Conservation (phyloP, 2,888 invertebrate genomes). For the Synergus japonicus region DNA sequence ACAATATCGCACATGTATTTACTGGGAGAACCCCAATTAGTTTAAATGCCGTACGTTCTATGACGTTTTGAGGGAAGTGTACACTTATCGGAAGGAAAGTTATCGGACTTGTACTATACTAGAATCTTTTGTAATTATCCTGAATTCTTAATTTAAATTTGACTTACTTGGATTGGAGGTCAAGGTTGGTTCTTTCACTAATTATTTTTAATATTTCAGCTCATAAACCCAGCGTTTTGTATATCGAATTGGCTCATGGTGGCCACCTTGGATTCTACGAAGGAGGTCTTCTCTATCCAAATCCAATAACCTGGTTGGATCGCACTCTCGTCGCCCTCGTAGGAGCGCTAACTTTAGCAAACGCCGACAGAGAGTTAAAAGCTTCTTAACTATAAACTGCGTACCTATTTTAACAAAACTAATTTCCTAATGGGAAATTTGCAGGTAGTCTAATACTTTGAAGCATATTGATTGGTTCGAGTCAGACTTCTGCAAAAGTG, state of each 20-base stretch:
- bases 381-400: constrained; percentile 63
- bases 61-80: no score
- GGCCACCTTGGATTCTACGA: constrained; percentile 98
- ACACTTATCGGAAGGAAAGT: no score
- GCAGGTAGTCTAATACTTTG: constrained; percentile 14
- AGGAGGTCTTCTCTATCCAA: constrained; percentile 91
- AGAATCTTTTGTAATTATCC: no score
- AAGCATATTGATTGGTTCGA: constrained; percentile 1
- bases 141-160: no score
- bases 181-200: no score
- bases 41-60: no score
- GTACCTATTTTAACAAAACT: constrained; percentile 4
- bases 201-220: constrained; percentile 78
- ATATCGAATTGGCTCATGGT: constrained; percentile 91
- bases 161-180: no score
- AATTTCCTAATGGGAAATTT: constrained; percentile 23
- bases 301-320: constrained; percentile 95
- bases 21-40: no score
- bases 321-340: constrained; percentile 90
- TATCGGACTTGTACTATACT: no score
- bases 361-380: constrained; percentile 74
- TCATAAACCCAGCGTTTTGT: constrained; percentile 84
- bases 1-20: no score
- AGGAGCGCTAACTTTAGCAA: constrained; percentile 84
- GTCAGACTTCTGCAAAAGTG: constrained; percentile 27